Evolutionary conservation across 2,888 invertebrate species (phyloP).

Genomic region (Platypus cylindrus): DNA sequence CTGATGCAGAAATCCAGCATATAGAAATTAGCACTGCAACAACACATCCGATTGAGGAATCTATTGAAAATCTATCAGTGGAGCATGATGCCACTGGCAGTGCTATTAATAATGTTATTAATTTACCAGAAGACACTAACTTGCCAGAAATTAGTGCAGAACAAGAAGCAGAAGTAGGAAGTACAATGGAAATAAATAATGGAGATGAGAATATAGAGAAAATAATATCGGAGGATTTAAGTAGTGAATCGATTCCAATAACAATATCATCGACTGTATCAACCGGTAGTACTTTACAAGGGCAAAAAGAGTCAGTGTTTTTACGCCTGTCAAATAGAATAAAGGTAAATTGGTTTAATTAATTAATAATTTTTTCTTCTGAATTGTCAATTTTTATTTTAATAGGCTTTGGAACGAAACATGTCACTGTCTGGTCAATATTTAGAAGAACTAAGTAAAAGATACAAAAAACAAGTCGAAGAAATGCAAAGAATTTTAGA

Average conservation of each 20-base stretch:
- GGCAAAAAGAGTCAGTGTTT: constrained; percentile 90
- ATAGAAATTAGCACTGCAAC: constrained; percentile 8
- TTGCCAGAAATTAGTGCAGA: constrained; percentile 4
- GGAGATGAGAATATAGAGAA: constrained; percentile 38
- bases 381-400: no score
- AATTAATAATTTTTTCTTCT: no score
- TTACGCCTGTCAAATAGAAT: constrained; percentile 90
- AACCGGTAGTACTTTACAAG: constrained; percentile 26
- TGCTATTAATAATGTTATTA: no score
- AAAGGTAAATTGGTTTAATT: no score
- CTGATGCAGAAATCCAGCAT: constrained; percentile 12
- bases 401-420: constrained; percentile 89
- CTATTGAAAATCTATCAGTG: neutral
- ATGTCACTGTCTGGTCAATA: constrained; percentile 95
- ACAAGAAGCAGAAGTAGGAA: constrained; percentile 3
- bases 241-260: constrained; percentile 36
- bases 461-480: constrained; percentile 94
- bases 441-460: constrained; percentile 85
- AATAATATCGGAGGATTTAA: constrained; percentile 43
- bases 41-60: constrained; percentile 2
- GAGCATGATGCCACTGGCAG: no score
- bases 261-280: constrained; percentile 26
- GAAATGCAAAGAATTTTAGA: constrained; percentile 81
- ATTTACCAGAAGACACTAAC: constrained; percentile 3
- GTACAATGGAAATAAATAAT: constrained; percentile 17